Percentiles rank a stretch among this genome's conserved stretches.
These are phyloP conservation scores for Alsophila aescularia DNA, from an alignment of 2,888 invertebrate species.

Conservation along the genomic window DNA sequence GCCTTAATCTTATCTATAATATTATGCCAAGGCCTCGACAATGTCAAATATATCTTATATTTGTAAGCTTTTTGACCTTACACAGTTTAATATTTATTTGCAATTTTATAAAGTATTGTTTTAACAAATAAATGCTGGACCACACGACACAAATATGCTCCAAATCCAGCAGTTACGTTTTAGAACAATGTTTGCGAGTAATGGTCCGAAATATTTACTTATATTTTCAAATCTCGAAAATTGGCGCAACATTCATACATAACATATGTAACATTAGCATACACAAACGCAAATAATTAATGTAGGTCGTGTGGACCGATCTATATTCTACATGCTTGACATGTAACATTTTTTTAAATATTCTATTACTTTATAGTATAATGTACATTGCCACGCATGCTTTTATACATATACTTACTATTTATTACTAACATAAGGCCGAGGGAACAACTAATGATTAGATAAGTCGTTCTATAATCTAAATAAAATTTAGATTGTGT, in stretches of 20 bases:
- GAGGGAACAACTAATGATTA: constrained; percentile 64
- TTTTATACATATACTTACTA: constrained; percentile 47
- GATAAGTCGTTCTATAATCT: constrained; percentile 26
- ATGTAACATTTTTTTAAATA: neutral
- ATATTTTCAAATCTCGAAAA: too few relatives aligned
- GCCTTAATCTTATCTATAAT: constrained; percentile 1
- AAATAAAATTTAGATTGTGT: constrained; percentile 33
- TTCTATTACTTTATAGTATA: neutral
- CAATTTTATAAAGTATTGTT: neutral
- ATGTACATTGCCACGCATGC: constrained; percentile 60
- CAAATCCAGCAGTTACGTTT: too few relatives aligned
- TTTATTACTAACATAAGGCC: constrained; percentile 44
- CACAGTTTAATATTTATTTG: neutral
- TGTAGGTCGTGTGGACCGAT: too few relatives aligned
- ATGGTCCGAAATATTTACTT: too few relatives aligned
- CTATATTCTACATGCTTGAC: too few relatives aligned
- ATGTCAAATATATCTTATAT: neutral
- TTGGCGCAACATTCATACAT: too few relatives aligned
- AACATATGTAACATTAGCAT: too few relatives aligned
- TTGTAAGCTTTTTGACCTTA: neutral
- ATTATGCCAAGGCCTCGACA: neutral
- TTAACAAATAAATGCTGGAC: too few relatives aligned
- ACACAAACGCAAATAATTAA: too few relatives aligned
- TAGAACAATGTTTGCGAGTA: too few relatives aligned
- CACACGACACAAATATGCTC: too few relatives aligned